phyloP scores from a whole-genome alignment of 2,888 invertebrate genomes.

The Melanostoma scalare region DNA sequence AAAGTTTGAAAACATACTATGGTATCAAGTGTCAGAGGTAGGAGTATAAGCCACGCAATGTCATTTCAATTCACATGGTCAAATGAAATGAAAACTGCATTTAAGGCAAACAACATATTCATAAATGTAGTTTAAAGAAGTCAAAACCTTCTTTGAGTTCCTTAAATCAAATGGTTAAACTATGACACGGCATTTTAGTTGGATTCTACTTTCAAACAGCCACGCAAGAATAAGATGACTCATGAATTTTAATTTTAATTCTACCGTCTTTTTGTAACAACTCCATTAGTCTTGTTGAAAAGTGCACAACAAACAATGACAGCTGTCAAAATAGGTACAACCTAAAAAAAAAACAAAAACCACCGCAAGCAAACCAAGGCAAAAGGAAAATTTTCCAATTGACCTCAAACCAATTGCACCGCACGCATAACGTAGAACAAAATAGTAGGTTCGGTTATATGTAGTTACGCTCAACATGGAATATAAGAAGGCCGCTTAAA shows the following conservation, averaged over 20 bases:
- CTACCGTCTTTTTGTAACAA: background rate
- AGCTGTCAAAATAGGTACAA: slow-evolving; percentile 23
- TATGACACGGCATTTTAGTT: background rate
- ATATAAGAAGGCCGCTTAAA: slow-evolving; percentile 18
- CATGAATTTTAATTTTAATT: background rate
- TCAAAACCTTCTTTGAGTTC: too few relatives aligned
- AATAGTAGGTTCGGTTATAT: background rate
- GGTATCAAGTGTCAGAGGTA: too few relatives aligned
- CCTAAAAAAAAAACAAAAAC: background rate
- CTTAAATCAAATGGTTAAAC: too few relatives aligned
- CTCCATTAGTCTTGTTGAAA: slow-evolving; percentile 10
- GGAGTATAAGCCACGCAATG: too few relatives aligned
- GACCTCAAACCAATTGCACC: slow-evolving; percentile 33
- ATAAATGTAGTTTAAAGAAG: too few relatives aligned
- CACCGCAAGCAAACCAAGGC: background rate
- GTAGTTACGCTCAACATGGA: slow-evolving; percentile 45
- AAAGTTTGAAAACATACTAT: too few relatives aligned
- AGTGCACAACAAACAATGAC: slow-evolving; percentile 8
- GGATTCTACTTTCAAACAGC: background rate
- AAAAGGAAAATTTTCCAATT: slow-evolving; percentile 8
- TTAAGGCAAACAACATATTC: too few relatives aligned
- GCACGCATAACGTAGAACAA: slow-evolving; percentile 36
- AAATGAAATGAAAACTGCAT: too few relatives aligned
- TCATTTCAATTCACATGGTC: too few relatives aligned
- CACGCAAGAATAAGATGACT: background rate